A percentile compares a stretch with the other conserved stretches of the same genome.
These are phyloP conservation scores for Nanger granti DNA, from an alignment of 2,113 vertebrate species.

Conservation along the genomic window DNA sequence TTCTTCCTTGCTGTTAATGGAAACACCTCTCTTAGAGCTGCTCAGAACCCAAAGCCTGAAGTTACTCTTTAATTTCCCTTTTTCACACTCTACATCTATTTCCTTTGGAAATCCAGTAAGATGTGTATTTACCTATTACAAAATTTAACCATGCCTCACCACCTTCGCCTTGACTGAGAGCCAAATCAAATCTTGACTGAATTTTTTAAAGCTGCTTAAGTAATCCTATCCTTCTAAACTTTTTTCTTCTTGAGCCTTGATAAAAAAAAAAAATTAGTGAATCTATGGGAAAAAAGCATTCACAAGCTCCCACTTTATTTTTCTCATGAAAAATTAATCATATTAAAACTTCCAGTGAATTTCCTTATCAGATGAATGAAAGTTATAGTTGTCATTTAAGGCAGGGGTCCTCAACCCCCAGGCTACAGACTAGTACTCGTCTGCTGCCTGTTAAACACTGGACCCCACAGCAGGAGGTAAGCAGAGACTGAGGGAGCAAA, in stretches of 20 bases:
- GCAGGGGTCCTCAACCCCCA: not conserved
- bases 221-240: not conserved
- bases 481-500: not conserved
- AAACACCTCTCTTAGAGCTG: not conserved
- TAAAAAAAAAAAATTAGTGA: not conserved
- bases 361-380: not conserved
- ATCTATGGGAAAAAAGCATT: not conserved
- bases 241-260: not conserved
- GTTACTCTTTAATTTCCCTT: not conserved
- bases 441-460: not conserved
- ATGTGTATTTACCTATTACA: not conserved
- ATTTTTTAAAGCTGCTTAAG: not conserved
- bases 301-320: not conserved
- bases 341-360: not conserved
- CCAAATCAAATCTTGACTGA: not conserved
- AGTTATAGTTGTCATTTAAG: not conserved
- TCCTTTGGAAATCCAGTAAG: not conserved
- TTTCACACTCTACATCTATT: not conserved
- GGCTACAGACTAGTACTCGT: fast-evolving
- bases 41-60: not conserved
- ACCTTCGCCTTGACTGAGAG: not conserved
- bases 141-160: not conserved
- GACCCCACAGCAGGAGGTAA: not conserved
- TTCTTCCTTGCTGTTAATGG: not conserved
- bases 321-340: not conserved